Conservation (phyloP, 2,888 invertebrate genomes). For the Apamea crenata region DNA sequence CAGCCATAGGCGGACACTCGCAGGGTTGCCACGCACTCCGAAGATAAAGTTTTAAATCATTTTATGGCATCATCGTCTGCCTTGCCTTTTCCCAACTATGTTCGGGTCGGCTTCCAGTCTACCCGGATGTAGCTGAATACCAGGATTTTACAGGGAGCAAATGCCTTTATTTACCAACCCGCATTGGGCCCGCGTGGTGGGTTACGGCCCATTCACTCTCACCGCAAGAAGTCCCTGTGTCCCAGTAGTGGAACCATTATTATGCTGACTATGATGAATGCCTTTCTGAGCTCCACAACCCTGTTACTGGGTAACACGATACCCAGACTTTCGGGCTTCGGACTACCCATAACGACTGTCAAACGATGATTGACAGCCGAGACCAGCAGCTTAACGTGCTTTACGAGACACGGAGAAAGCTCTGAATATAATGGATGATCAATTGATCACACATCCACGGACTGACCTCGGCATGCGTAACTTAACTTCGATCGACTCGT, state of each 20-base stretch:
- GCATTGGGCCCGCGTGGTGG: too few species aligned
- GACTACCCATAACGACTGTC: not conserved
- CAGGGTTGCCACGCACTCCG: conserved; percentile 36
- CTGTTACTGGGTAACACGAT: too few species aligned
- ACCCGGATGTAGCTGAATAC: not conserved
- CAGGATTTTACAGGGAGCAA: not conserved
- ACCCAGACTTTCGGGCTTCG: too few species aligned
- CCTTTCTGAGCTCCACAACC: too few species aligned
- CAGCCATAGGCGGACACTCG: conserved; percentile 55
- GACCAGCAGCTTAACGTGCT: not conserved
- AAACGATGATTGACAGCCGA: not conserved
- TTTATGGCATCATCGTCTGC: not conserved
- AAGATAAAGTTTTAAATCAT: conserved; percentile 15
- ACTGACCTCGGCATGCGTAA: not conserved
- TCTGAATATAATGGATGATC: not conserved
- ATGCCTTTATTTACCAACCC: not conserved
- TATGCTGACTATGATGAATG: too few species aligned
- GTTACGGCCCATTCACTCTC: too few species aligned
- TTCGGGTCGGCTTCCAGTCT: not conserved
- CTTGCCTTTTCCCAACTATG: not conserved
- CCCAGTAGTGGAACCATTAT: too few species aligned
- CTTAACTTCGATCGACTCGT: not conserved
- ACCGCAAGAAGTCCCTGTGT: too few species aligned
- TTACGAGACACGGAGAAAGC: not conserved
- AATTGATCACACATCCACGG: not conserved